Evolutionary conservation across 2,797 vertebrate species (phyloP).

Genomic region (Liparis tanakae): DNA sequence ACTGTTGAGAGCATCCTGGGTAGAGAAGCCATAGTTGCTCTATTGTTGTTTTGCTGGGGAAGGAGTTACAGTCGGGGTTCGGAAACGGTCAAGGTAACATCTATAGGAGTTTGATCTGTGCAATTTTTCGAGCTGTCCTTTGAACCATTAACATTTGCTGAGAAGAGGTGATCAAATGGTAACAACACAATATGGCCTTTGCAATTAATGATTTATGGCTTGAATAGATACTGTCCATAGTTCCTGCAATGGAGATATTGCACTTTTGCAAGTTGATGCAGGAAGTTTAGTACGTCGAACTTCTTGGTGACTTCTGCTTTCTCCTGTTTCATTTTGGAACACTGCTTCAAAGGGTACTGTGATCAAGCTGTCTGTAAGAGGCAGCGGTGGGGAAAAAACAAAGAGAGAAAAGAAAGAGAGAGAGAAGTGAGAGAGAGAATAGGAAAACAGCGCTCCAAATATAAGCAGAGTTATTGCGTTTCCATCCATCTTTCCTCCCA

Average conservation of each 20-base stretch:
- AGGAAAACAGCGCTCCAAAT: slow-evolving; percentile 82
- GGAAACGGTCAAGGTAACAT: slow-evolving; percentile 22
- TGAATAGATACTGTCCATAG: slow-evolving; percentile 56
- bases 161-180: slow-evolving; percentile 34
- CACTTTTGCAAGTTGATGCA: slow-evolving; percentile 83
- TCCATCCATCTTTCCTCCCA: slow-evolving; percentile 78
- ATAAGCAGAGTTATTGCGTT: slow-evolving; percentile 80
- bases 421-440: slow-evolving; percentile 63
- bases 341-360: slow-evolving; percentile 90
- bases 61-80: slow-evolving; percentile 6
- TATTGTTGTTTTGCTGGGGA: slow-evolving; percentile 25
- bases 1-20: neutral
- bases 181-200: slow-evolving; percentile 36
- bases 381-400: slow-evolving; percentile 80
- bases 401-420: slow-evolving; percentile 50
- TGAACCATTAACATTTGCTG: slow-evolving; percentile 41
- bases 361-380: slow-evolving; percentile 91
- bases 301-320: slow-evolving; percentile 88
- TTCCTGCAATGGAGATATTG: slow-evolving; percentile 67
- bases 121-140: slow-evolving; percentile 29
- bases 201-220: slow-evolving; percentile 56
- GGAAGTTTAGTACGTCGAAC: slow-evolving; percentile 87
- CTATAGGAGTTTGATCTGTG: slow-evolving; percentile 15
- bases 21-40: slow-evolving; percentile 19
- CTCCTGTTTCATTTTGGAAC: slow-evolving; percentile 86